These are phyloP conservation scores for Chorisops tibialis DNA, from an alignment of 2,888 invertebrate species.

Conservation along the genomic window DNA sequence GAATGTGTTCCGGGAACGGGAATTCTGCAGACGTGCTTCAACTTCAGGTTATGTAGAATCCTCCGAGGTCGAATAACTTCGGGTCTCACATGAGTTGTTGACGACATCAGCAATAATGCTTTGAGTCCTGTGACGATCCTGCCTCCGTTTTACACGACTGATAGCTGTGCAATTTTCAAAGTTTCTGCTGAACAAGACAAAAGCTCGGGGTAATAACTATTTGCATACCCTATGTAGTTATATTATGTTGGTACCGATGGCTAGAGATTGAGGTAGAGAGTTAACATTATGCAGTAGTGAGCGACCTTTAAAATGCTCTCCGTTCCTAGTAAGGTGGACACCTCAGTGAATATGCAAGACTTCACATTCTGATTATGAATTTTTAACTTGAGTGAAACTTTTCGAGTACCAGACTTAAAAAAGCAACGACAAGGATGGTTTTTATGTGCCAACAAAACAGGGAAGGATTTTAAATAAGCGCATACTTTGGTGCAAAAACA, in stretches of 20 bases:
- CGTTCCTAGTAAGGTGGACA: not conserved
- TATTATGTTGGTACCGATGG: not conserved
- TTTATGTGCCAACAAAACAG: too few relatives aligned
- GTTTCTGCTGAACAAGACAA: constrained; percentile 31
- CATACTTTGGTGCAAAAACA: too few relatives aligned
- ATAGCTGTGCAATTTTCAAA: constrained; percentile 29
- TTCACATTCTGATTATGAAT: constrained; percentile 25
- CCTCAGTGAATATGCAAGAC: constrained; percentile 15
- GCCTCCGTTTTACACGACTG: constrained; percentile 11
- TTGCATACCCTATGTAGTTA: constrained; percentile 26
- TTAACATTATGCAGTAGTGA: not conserved
- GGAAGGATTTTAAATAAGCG: too few relatives aligned
- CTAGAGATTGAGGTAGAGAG: too few relatives aligned
- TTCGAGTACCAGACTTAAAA: not conserved
- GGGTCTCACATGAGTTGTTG: constrained; percentile 33
- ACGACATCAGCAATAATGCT: constrained; percentile 34
- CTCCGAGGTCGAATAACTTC: constrained; percentile 30
- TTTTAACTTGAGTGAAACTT: constrained; percentile 21
- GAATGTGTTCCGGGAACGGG: constrained; percentile 25
- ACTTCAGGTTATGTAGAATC: not conserved
- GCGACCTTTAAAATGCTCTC: not conserved
- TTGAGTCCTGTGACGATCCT: constrained; percentile 26
- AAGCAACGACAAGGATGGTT: too few relatives aligned
- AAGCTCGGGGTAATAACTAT: constrained; percentile 31
- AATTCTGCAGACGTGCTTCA: not conserved